These are phyloP conservation scores for Chionoecetes opilio DNA, from an alignment of 1,140 invertebrate species.

Conservation along the genomic window DNA sequence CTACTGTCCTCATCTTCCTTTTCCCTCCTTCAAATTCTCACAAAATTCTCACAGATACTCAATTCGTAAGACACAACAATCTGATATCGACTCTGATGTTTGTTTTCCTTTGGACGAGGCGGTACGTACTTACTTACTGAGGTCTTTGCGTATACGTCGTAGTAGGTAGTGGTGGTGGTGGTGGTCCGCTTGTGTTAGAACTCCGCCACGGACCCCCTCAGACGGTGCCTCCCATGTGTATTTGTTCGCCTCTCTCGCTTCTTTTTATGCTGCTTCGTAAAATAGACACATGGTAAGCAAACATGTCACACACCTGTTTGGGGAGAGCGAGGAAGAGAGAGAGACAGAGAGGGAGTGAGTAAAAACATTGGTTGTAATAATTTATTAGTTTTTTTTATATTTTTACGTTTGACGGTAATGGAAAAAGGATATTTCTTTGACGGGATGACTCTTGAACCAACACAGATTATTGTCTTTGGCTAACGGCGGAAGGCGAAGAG, in stretches of 20 bases:
- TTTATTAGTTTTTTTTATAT: neutral
- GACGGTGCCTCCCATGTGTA: neutral
- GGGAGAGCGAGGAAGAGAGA: neutral
- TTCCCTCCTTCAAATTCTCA: neutral
- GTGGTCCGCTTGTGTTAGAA: neutral
- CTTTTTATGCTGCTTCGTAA: neutral
- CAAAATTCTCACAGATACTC: neutral
- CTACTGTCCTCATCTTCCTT: neutral
- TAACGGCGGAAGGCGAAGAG: neutral
- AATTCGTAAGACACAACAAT: neutral
- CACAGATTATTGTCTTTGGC: conserved; percentile 14
- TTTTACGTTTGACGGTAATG: neutral
- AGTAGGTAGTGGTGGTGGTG: neutral
- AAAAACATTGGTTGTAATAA: neutral
- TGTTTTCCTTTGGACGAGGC: no score
- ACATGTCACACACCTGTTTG: neutral
- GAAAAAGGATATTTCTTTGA: neutral
- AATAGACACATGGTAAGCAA: conserved; percentile 3
- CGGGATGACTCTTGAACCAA: neutral
- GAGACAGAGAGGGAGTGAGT: neutral
- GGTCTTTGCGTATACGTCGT: neutral
- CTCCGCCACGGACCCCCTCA: neutral
- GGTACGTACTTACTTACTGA: neutral
- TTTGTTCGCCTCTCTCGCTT: neutral
- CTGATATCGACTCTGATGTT: no score